Percentiles rank a stretch among this genome's conserved stretches.
Conservation (phyloP, 2,113 vertebrate species). For the Nerophis lumbriciformis region DNA sequence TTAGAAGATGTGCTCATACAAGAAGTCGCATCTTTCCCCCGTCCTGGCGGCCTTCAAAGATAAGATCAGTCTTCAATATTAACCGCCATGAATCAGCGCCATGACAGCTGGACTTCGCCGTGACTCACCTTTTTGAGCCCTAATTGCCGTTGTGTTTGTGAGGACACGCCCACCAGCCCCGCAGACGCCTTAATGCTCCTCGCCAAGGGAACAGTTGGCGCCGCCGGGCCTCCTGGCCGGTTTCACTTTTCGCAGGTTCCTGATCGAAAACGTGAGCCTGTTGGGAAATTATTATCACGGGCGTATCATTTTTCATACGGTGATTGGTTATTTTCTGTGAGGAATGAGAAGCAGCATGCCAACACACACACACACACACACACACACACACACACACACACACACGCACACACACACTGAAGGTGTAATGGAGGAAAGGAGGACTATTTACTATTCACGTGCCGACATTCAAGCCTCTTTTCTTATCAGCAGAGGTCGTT, state of each 20-base stretch:
- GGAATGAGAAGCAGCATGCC: constrained; percentile 21
- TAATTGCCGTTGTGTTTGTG: background rate
- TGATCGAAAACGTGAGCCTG: constrained; percentile 18
- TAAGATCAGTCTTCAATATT: too few species aligned
- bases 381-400: constrained; percentile 6
- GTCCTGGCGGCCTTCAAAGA: too few species aligned
- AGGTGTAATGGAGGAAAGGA: constrained; percentile 29
- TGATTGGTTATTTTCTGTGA: constrained; percentile 46
- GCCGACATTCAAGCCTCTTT: constrained; percentile 6
- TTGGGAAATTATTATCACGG: constrained; percentile 34
- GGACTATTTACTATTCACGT: constrained; percentile 29
- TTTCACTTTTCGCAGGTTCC: constrained; percentile 8
- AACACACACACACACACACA: background rate
- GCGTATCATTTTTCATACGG: constrained; percentile 29
- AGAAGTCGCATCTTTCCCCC: too few species aligned
- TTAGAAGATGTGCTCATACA: too few species aligned
- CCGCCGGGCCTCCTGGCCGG: background rate
- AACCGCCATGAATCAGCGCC: constrained; percentile 2
- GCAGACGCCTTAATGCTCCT: background rate
- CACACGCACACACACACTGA: background rate
- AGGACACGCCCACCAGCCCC: background rate
- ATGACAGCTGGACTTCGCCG: constrained; percentile 2
- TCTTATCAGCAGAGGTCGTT: too few species aligned
- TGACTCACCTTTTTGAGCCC: background rate
- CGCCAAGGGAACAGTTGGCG: background rate